Percentiles rank a stretch among this genome's conserved stretches.
These are phyloP conservation scores for Murina feae DNA, from an alignment of 2,113 vertebrate species.

Conservation along the genomic window DNA sequence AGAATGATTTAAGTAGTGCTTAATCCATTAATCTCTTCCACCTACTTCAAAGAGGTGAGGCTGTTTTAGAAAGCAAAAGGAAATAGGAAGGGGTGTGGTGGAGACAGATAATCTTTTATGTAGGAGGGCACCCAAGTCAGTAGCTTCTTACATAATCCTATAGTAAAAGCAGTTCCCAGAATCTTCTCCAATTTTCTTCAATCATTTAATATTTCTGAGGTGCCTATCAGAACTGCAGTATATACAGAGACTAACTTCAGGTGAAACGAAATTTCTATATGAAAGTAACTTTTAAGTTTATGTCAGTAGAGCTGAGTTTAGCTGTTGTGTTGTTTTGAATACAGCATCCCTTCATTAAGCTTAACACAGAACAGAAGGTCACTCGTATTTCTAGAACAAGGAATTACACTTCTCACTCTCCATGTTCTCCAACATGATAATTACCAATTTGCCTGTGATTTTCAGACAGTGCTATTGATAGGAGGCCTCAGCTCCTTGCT, in stretches of 20 bases:
- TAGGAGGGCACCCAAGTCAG: neutral
- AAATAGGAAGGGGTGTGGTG: neutral
- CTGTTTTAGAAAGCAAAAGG: slow-evolving; percentile 21
- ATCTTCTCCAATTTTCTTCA: neutral
- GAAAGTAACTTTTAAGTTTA: neutral
- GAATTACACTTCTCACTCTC: neutral
- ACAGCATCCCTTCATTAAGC: neutral
- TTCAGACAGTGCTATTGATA: neutral
- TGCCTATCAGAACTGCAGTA: neutral
- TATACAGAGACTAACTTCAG: neutral
- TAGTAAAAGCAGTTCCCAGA: neutral
- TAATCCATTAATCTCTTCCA: slow-evolving; percentile 54
- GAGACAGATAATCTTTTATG: neutral
- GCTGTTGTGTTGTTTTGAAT: neutral
- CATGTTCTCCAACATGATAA: neutral
- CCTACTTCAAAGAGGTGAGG: neutral
- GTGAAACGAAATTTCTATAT: neutral
- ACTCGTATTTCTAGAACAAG: neutral
- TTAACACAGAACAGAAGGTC: neutral
- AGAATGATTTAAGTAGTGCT: slow-evolving; percentile 28
- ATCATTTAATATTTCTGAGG: neutral
- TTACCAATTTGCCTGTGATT: neutral
- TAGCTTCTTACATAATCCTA: neutral
- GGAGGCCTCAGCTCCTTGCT: neutral
- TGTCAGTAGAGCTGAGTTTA: neutral